Evolutionary conservation across 2,113 vertebrate genomes (phyloP), one percentile per base, ranked within the genome.

Genomic region (Amia ocellicauda): DNA sequence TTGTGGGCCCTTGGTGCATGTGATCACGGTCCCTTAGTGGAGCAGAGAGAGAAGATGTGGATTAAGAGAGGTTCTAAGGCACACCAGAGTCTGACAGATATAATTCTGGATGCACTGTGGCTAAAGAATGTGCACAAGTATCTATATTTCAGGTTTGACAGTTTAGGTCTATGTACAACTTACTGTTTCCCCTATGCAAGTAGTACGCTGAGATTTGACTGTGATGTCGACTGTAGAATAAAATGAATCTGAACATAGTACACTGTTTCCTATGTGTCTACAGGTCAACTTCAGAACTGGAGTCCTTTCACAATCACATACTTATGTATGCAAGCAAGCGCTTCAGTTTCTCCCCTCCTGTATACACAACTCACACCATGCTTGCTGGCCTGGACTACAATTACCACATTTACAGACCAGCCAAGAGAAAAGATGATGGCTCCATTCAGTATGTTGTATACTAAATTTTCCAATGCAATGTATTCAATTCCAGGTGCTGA

Each of bases 301-400:
- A 42, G 52, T n/a, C 11, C 13, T 42, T 53, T n/a, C 62, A 53
- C 19, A 63, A 40, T 23, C 50, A 53, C 27, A 54, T 53, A 4
- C 20, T 54, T 13, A 53, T 63, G 50, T 54, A 40, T 13, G 47
- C 50, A 13, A 53, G 47, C 28, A 63, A 63, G 24, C 9, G 20
- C 17, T 23, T 28, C 24, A 41, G 40, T 14, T 64, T 43, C 49
- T 28, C 19, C 2, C 52, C 52, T 16, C 40, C 41, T 28, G 40
- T 49, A 2, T 58, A 40, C 31, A 54, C 45, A 24, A 13, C 53
- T 42, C 7, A 54, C 20, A 27, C 16, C 7, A 23, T 56, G 4
- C 60, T 62, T 28, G 60, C 60, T 19, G 60, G 43, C 2, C 7
- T 62, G 16, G 26, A 58, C 63, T 64, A 57, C 36, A 64, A 64